Percentiles rank a stretch among this genome's conserved stretches.
These are phyloP conservation scores for Leptobrachium leishanense DNA, from an alignment of 2,113 vertebrate species.

Conservation along the genomic window DNA sequence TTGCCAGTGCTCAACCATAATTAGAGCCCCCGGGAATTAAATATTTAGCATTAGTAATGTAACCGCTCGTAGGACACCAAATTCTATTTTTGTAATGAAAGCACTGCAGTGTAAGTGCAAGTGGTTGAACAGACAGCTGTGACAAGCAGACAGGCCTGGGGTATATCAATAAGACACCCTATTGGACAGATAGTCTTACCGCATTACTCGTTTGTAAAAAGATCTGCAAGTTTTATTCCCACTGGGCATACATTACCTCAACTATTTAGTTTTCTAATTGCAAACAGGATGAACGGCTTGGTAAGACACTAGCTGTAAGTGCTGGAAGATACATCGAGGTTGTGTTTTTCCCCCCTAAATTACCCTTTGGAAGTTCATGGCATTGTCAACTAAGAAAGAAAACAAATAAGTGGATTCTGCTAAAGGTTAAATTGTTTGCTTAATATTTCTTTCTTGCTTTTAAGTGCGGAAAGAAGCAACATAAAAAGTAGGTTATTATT, in stretches of 20 bases:
- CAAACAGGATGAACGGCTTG: constrained; percentile 74
- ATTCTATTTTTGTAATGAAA: constrained; percentile 99
- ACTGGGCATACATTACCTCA: constrained; percentile 82
- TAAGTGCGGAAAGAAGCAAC: constrained; percentile 76
- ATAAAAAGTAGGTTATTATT: constrained; percentile 68
- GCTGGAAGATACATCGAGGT: constrained; percentile 49
- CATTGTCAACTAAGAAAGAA: constrained; percentile 52
- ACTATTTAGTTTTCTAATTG: constrained; percentile 98
- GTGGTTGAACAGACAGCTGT: constrained; percentile 94
- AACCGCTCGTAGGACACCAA: constrained; percentile 98
- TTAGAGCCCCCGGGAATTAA: constrained; percentile 98
- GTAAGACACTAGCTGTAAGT: constrained; percentile 60
- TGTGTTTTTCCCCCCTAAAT: constrained; percentile 57
- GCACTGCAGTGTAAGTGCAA: constrained; percentile 85
- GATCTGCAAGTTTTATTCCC: constrained; percentile 92
- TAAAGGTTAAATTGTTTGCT: constrained; percentile 75
- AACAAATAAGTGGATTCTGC: constrained; percentile 48
- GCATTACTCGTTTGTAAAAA: constrained; percentile 86
- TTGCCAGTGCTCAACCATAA: constrained; percentile 98
- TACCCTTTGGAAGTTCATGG: constrained; percentile 52
- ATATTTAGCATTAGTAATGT: constrained; percentile 99
- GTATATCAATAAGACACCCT: constrained; percentile 93
- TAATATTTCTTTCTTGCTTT: constrained; percentile 82
- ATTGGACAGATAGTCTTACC: constrained; percentile 87
- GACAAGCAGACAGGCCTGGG: constrained; percentile 85